phyloP scores from a whole-genome alignment of 2,113 vertebrate species.

The Macrotus californicus region DNA sequence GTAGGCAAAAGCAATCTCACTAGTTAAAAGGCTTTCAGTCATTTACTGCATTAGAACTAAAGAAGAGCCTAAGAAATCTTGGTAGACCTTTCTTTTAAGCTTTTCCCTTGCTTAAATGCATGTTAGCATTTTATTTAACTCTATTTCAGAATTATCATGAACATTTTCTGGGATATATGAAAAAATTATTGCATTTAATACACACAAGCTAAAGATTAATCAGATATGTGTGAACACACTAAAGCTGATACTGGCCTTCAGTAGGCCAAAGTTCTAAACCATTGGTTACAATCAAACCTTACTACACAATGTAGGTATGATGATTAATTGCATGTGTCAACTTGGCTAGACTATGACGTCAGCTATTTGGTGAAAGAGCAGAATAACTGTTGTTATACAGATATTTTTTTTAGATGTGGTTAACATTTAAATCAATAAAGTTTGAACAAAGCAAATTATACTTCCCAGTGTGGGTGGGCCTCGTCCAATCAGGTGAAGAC shows the following conservation, averaged over 20 bases:
- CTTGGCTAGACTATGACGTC: neutral
- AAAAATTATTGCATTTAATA: neutral
- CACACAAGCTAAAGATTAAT: neutral
- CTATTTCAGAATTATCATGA: neutral
- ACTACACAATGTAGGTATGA: neutral
- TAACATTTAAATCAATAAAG: constrained; percentile 1
- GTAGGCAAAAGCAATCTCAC: neutral
- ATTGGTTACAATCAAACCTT: neutral
- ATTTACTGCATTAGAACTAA: neutral
- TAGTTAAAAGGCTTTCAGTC: neutral
- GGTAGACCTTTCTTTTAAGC: neutral
- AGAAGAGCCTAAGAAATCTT: neutral
- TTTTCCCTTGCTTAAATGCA: neutral
- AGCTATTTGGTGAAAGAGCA: neutral
- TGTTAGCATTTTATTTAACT: neutral
- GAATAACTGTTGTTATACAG: neutral
- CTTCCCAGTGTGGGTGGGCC: neutral
- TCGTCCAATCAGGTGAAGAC: neutral
- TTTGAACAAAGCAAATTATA: neutral
- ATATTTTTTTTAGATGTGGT: neutral
- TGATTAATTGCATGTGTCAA: neutral
- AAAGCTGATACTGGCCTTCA: neutral
- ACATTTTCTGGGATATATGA: neutral
- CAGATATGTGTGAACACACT: neutral
- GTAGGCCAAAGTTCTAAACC: neutral